Percentiles rank a stretch among this genome's conserved stretches.
Evolutionary conservation across 2,888 invertebrate species (phyloP).

Genomic region (Lamellibrachia satsuma): DNA sequence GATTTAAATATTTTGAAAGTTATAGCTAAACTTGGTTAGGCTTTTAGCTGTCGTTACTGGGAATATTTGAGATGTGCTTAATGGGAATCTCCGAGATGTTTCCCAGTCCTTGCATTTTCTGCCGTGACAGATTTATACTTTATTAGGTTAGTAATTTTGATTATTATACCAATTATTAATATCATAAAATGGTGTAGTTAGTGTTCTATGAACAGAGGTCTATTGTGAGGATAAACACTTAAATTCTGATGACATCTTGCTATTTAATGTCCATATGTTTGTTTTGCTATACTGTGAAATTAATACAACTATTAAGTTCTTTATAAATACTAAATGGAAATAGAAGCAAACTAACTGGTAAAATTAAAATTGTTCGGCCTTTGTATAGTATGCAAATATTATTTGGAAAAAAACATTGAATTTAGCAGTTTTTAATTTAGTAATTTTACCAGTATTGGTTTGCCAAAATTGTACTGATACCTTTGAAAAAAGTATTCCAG

Average conservation of each 20-base stretch:
- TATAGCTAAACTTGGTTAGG: too few species aligned
- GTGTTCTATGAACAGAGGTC: background rate
- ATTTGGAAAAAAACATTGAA: background rate
- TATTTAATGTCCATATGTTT: background rate
- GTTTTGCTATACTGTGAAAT: background rate
- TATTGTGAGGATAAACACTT: background rate
- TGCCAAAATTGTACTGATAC: too few species aligned
- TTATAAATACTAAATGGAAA: background rate
- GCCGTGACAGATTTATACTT: background rate
- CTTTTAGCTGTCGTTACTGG: too few species aligned
- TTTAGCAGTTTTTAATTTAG: too few species aligned
- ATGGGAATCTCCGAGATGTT: background rate
- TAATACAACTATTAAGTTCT: background rate
- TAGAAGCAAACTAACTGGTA: background rate
- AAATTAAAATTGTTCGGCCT: background rate
- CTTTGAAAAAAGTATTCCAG: too few species aligned
- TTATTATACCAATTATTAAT: background rate
- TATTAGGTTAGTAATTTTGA: background rate
- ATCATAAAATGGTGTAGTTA: background rate
- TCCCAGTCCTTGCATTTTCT: background rate
- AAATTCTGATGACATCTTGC: background rate
- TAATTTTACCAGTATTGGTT: too few species aligned
- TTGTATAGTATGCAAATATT: background rate
- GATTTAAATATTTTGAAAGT: background rate
- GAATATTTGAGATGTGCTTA: background rate